Conservation (phyloP, 2,113 vertebrate genomes). For the Xyrauchen texanus region DNA sequence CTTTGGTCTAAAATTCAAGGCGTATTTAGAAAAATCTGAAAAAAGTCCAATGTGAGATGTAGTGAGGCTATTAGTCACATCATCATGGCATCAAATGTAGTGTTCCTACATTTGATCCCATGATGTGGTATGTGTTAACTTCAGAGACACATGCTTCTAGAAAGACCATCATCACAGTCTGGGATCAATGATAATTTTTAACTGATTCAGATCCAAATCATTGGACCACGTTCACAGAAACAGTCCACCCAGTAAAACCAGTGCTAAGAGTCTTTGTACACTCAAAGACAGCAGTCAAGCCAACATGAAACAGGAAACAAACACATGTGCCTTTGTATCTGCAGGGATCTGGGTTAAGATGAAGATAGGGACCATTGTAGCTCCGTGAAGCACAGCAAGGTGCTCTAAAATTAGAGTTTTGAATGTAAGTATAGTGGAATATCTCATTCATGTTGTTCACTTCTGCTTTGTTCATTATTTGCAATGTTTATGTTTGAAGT, state of each 20-base stretch:
- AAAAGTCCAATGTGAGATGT: no score
- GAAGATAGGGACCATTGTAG: background rate
- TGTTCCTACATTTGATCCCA: no score
- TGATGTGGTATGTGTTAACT: no score
- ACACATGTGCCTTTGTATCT: conserved; percentile 24
- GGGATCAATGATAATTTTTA: background rate
- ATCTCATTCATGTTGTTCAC: conserved; percentile 9
- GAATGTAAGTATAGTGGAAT: background rate
- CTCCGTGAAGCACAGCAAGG: background rate
- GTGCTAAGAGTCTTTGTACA: background rate
- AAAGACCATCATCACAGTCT: background rate
- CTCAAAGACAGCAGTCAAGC: background rate
- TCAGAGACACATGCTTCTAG: no score
- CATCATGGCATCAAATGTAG: no score
- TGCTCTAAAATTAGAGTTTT: background rate
- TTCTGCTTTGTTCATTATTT: background rate
- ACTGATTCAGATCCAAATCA: background rate
- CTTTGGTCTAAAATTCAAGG: no score
- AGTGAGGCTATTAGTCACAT: no score
- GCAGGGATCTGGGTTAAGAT: conserved; percentile 25
- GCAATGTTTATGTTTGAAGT: conserved; percentile 15
- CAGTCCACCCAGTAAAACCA: background rate
- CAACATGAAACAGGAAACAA: conserved; percentile 37
- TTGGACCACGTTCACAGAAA: background rate
- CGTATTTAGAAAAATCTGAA: no score